A percentile compares a stretch with the other conserved stretches of the same genome.
These are phyloP conservation scores for Oryzias sinensis DNA, from an alignment of 2,797 vertebrate species.

Conservation along the genomic window DNA sequence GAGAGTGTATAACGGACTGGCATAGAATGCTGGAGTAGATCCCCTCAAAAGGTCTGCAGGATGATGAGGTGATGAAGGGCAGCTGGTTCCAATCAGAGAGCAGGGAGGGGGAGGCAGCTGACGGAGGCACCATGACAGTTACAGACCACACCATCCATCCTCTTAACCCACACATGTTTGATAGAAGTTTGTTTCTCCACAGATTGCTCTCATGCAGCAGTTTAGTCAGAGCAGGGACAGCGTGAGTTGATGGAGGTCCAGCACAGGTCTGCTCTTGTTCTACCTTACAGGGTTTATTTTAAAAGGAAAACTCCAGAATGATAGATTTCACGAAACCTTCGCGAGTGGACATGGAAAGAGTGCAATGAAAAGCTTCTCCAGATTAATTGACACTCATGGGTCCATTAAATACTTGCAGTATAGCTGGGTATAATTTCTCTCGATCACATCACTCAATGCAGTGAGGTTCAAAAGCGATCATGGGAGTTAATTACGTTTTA, in stretches of 20 bases:
- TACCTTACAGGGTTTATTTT: slow-evolving; percentile 40
- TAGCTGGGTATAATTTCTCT: slow-evolving; percentile 58
- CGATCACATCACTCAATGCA: slow-evolving; percentile 61
- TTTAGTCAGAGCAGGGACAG: slow-evolving; percentile 22
- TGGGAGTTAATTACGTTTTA: slow-evolving; percentile 72
- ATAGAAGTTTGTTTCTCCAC: no score
- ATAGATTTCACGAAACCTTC: slow-evolving; percentile 63
- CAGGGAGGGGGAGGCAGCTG: no score
- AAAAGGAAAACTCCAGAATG: slow-evolving; percentile 32
- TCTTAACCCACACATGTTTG: no score
- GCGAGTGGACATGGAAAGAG: slow-evolving; percentile 59
- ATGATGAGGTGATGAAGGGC: no score
- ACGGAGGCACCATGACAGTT: no score
- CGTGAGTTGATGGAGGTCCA: slow-evolving; percentile 30
- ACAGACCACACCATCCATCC: no score
- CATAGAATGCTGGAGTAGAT: no score
- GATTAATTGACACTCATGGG: slow-evolving; percentile 69
- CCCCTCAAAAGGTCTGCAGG: no score
- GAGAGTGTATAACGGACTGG: no score
- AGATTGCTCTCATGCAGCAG: slow-evolving; percentile 10
- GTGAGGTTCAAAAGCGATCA: slow-evolving; percentile 64
- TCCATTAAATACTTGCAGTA: slow-evolving; percentile 65
- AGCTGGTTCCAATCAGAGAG: no score
- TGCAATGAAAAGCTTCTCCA: slow-evolving; percentile 61
- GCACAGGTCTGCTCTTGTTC: slow-evolving; percentile 37